Percentiles rank a stretch among this genome's conserved stretches.
Conservation (phyloP, 1,140 invertebrate species). For the Diabrotica virgifera region DNA sequence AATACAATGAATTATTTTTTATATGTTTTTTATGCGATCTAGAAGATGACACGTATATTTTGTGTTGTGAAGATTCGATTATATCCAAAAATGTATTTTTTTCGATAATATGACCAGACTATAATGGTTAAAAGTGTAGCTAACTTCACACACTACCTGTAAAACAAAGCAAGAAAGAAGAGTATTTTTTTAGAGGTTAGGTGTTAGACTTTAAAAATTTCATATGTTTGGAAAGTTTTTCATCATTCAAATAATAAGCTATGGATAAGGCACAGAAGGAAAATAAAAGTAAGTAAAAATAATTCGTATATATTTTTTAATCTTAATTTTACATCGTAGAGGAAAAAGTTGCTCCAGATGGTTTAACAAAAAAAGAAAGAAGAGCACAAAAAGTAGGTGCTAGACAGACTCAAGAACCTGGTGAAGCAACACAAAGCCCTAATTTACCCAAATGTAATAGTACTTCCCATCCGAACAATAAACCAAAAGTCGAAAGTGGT, state of each 20-base stretch:
- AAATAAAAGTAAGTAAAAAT: conserved; percentile 2
- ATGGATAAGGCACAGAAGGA: conserved; percentile 3
- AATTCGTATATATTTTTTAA: not conserved
- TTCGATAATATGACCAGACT: too few species aligned
- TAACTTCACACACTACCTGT: too few species aligned
- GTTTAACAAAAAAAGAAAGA: conserved; percentile 38
- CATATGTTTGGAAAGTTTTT: not conserved
- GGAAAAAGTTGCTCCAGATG: conserved; percentile 28
- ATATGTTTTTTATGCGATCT: too few species aligned
- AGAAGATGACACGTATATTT: too few species aligned
- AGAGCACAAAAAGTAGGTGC: conserved; percentile 32
- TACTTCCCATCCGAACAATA: not conserved
- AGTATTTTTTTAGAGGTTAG: not conserved
- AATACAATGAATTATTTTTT: too few species aligned
- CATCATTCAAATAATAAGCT: conserved; percentile 2
- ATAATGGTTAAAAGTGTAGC: too few species aligned
- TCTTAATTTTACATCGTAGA: conserved; percentile 13
- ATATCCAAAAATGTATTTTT: too few species aligned
- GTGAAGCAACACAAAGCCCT: not conserved
- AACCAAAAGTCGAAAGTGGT: not conserved
- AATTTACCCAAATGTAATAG: not conserved
- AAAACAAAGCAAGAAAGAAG: too few species aligned
- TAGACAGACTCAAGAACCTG: conserved; percentile 8
- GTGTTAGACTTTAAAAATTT: not conserved
- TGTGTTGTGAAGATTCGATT: too few species aligned